Evolutionary conservation across 1,140 invertebrate genomes (phyloP).

Genomic region (Drosophila murphyi): DNA sequence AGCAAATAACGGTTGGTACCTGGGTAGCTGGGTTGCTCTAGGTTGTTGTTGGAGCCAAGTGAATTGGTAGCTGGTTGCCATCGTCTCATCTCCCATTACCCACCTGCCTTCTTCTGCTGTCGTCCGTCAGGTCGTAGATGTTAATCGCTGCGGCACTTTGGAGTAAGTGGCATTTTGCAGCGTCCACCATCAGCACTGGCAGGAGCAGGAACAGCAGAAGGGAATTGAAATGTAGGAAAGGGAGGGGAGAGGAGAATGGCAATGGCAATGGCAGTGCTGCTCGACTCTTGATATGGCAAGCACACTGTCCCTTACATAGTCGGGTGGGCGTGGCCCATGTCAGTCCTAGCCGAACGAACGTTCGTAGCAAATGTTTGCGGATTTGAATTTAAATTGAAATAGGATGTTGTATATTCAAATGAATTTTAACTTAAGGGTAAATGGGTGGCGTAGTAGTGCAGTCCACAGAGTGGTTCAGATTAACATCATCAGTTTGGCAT

Average conservation of each 20-base stretch:
- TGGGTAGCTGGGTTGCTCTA: slow-evolving; percentile 23
- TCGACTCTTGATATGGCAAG: slow-evolving; percentile 69
- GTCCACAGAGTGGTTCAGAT: slow-evolving; percentile 64
- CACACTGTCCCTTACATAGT: slow-evolving; percentile 46
- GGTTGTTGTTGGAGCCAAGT: slow-evolving; percentile 7
- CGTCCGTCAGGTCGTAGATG: slow-evolving; percentile 76
- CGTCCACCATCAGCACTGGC: slow-evolving; percentile 54
- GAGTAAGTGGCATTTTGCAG: slow-evolving; percentile 80
- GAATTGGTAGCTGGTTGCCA: slow-evolving; percentile 38
- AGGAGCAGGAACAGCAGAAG: slow-evolving; percentile 17
- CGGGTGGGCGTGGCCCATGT: slow-evolving; percentile 68
- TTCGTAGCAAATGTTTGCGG: slow-evolving; percentile 82
- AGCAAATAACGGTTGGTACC: slow-evolving; percentile 72
- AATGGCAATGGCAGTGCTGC: slow-evolving; percentile 35
- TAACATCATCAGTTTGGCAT: slow-evolving; percentile 84
- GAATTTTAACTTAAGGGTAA: slow-evolving; percentile 84
- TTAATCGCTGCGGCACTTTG: slow-evolving; percentile 82
- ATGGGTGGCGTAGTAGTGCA: slow-evolving; percentile 36
- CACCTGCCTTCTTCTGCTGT: slow-evolving; percentile 8
- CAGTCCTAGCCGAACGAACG: slow-evolving; percentile 72
- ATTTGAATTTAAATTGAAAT: slow-evolving; percentile 85
- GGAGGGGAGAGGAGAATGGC: slow-evolving; percentile 1
- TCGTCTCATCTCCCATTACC: slow-evolving; percentile 25
- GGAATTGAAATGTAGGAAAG: background rate
- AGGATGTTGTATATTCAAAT: slow-evolving; percentile 84